phyloP scores from a whole-genome alignment of 2,888 invertebrate species.

The Agrotis clavis region DNA sequence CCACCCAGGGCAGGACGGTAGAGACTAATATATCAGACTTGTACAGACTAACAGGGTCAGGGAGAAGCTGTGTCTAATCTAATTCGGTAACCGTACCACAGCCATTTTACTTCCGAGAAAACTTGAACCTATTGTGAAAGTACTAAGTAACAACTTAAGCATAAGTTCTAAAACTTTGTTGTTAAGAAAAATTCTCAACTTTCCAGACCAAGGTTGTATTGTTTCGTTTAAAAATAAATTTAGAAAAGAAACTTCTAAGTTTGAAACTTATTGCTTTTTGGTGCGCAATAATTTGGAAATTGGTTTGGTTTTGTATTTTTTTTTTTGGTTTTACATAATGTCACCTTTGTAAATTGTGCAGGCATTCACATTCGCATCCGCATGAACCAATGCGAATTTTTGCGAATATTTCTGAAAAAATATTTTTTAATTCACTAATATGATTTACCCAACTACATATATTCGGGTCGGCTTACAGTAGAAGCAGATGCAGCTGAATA shows the following conservation, averaged over 20 bases:
- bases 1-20: too few species aligned
- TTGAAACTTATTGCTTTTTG: neutral
- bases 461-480: too few species aligned
- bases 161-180: conserved; percentile 38
- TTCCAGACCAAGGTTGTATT: conserved; percentile 24
- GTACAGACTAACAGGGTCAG: too few species aligned
- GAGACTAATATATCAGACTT: too few species aligned
- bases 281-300: conserved; percentile 7
- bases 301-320: neutral
- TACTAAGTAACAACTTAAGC: conserved; percentile 33
- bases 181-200: conserved; percentile 34
- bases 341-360: too few species aligned
- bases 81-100: conserved; percentile 5
- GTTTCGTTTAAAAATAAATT: conserved; percentile 29
- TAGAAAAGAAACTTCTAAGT: neutral
- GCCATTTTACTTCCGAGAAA: conserved; percentile 14
- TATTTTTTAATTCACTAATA: too few species aligned
- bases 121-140: conserved; percentile 43
- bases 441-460: too few species aligned
- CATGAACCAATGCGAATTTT: too few species aligned
- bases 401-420: too few species aligned
- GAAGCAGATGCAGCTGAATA: too few species aligned
- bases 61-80: neutral
- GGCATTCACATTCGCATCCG: too few species aligned
- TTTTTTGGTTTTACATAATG: neutral